Conservation (phyloP, 2,113 vertebrate genomes). For the Tichodroma muraria region DNA sequence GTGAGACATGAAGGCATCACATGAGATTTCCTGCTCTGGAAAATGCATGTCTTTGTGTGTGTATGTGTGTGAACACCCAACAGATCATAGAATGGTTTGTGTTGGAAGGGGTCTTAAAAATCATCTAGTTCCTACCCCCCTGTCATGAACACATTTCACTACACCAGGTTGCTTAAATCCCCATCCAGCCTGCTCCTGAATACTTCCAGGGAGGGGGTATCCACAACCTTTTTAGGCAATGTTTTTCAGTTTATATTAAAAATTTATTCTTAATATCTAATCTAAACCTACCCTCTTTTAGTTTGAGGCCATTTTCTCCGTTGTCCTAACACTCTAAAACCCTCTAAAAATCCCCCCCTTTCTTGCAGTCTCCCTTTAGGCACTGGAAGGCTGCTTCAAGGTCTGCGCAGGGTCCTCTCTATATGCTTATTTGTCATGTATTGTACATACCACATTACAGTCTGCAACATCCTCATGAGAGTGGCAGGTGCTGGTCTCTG, state of each 20-base stretch:
- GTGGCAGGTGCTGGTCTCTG: too few relatives aligned
- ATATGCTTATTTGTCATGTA: not conserved
- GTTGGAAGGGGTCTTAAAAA: not conserved
- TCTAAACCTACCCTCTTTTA: not conserved
- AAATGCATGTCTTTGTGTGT: rapidly evolving
- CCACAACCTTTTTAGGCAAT: not conserved
- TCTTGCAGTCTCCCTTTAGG: not conserved
- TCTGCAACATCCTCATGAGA: not conserved
- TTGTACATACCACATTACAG: not conserved
- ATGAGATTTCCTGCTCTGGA: too few relatives aligned
- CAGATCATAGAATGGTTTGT: not conserved
- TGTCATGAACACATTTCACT: too few relatives aligned
- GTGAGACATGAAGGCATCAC: rapidly evolving
- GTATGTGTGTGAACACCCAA: too few relatives aligned
- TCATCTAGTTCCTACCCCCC: rapidly evolving
- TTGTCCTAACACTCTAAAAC: not conserved
- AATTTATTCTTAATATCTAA: not conserved
- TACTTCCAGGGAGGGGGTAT: not conserved
- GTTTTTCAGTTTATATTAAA: not conserved
- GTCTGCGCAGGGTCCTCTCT: not conserved
- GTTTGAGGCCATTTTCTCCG: not conserved
- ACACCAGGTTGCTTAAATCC: not conserved
- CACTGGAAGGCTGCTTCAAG: not conserved
- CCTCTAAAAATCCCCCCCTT: too few relatives aligned
- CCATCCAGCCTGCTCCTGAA: not conserved